A percentile compares a stretch with the other conserved stretches of the same genome.
Conservation (phyloP, 1,140 invertebrate species). For the Drosophila watanabei region DNA sequence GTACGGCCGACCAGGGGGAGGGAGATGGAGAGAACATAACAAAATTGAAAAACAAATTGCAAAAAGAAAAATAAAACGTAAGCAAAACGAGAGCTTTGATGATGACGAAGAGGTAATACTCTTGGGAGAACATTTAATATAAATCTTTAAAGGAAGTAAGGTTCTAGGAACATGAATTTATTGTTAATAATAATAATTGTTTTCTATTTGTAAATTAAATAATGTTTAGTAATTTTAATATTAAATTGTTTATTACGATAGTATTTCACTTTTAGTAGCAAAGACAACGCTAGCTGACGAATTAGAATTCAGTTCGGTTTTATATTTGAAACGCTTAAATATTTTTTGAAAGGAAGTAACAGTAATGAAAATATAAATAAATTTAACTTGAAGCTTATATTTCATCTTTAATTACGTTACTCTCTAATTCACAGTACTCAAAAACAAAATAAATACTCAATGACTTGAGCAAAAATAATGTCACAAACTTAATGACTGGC, state of each 20-base stretch:
- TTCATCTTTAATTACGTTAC: too few species aligned
- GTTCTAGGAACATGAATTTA: neutral
- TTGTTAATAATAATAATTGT: neutral
- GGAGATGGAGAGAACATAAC: constrained; percentile 56
- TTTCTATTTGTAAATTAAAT: too few species aligned
- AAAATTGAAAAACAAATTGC: constrained; percentile 68
- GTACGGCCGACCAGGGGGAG: constrained; percentile 7
- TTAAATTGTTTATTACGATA: neutral
- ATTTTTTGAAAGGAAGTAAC: too few species aligned
- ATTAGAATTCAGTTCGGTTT: too few species aligned
- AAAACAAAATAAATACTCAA: neutral
- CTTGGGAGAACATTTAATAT: neutral
- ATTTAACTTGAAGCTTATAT: too few species aligned
- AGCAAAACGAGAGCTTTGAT: neutral
- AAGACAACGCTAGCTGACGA: too few species aligned
- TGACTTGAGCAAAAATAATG: neutral
- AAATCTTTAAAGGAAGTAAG: too few species aligned
- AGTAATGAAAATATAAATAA: too few species aligned
- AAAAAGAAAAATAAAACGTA: constrained; percentile 37
- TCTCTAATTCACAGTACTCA: neutral
- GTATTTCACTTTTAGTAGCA: neutral
- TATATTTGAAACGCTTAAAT: neutral
- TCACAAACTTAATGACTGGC: neutral
- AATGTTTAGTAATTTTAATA: neutral
- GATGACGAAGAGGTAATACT: neutral